Percentiles rank a stretch among this genome's conserved stretches.
Evolutionary conservation across 2,113 vertebrate species (phyloP).

Genomic region (Charina bottae): DNA sequence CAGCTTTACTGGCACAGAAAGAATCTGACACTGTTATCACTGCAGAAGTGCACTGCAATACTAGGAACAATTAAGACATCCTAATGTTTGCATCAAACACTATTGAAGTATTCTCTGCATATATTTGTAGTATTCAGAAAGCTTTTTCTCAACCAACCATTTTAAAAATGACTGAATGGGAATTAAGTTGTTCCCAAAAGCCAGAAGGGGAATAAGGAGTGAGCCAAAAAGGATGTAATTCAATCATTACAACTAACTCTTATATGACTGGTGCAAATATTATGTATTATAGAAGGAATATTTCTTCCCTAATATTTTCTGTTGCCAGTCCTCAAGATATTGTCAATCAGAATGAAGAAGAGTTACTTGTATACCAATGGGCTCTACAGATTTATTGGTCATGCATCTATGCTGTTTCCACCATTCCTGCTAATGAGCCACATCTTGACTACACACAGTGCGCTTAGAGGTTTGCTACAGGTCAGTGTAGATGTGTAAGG

Average conservation of each 20-base stretch:
- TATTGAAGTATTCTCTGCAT: no score
- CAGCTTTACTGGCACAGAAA: background rate
- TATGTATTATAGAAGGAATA: background rate
- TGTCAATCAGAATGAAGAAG: background rate
- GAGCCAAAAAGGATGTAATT: background rate
- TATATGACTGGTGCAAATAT: background rate
- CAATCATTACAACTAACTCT: background rate
- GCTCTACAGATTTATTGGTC: background rate
- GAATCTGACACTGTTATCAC: background rate
- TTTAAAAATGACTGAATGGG: background rate
- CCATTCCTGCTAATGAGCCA: background rate
- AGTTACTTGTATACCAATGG: background rate
- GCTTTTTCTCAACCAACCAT: background rate
- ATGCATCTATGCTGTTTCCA: background rate
- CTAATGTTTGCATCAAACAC: background rate
- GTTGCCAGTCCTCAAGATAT: background rate
- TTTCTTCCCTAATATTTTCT: background rate
- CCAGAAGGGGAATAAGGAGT: background rate
- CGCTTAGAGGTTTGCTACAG: background rate
- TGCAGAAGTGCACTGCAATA: background rate
- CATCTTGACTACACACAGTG: background rate
- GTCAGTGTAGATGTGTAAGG: background rate
- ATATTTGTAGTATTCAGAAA: background rate
- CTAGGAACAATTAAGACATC: background rate
- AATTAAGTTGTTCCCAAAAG: background rate